These are phyloP conservation scores for Ametastegia equiseti DNA, from an alignment of 2,888 invertebrate genomes.

Conservation along the genomic window DNA sequence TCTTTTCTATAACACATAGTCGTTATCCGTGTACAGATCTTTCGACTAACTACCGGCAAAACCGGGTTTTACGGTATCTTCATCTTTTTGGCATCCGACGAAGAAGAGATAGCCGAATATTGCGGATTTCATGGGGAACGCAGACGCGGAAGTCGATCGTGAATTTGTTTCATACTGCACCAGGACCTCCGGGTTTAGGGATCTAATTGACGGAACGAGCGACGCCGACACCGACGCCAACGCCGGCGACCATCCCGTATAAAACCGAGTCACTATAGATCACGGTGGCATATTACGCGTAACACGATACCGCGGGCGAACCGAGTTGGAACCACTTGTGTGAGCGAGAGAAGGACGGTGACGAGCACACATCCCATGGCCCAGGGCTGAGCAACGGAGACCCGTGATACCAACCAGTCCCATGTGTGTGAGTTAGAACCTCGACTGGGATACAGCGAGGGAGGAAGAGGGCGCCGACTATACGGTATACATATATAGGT, in stretches of 20 bases:
- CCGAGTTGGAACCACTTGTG: constrained; percentile 66
- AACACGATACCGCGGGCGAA: constrained; percentile 69
- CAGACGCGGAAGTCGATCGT: constrained; percentile 29
- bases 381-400: constrained; percentile 44
- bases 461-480: constrained; percentile 6
- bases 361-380: constrained; percentile 48
- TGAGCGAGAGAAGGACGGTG: constrained; percentile 56
- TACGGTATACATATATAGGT: no score
- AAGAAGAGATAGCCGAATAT: background rate
- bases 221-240: constrained; percentile 30
- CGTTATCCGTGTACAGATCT: background rate
- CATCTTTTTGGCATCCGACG: background rate
- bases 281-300: constrained; percentile 68
- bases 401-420: constrained; percentile 53
- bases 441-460: background rate
- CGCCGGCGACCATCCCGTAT: constrained; percentile 43
- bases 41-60: background rate
- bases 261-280: constrained; percentile 58
- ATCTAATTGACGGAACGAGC: constrained; percentile 45
- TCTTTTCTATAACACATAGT: background rate
- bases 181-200: background rate
- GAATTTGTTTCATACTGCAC: constrained; percentile 6
- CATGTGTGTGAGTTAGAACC: constrained; percentile 42
- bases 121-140: background rate
- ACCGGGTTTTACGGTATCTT: background rate